A percentile compares a stretch with the other conserved stretches of the same genome.
Conservation (phyloP, 1,140 invertebrate species). For the Saccostrea echinata region DNA sequence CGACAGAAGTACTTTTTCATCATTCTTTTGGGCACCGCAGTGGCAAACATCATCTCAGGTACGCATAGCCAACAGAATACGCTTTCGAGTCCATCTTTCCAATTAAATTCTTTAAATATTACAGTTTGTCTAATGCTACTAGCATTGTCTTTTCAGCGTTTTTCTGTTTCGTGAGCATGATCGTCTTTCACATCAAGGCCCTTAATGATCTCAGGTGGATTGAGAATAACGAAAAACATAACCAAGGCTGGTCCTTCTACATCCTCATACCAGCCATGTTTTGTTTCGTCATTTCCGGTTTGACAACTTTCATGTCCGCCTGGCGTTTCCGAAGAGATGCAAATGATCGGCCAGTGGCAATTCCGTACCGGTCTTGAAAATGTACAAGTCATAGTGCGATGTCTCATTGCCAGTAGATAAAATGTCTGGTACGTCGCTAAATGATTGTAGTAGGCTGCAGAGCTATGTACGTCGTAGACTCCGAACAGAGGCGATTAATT, state of each 20-base stretch:
- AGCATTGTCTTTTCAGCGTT: neutral
- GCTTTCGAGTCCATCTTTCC: too few relatives aligned
- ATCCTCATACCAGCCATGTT: conserved; percentile 13
- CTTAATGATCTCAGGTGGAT: neutral
- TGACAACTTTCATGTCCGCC: conserved; percentile 3
- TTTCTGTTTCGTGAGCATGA: conserved; percentile 10
- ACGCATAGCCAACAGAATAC: neutral
- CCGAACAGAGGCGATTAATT: too few relatives aligned
- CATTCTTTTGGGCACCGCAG: conserved; percentile 16
- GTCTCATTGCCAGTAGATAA: neutral
- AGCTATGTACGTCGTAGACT: too few relatives aligned
- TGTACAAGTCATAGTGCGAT: neutral
- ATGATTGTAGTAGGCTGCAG: neutral
- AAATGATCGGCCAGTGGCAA: neutral
- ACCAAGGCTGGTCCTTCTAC: conserved; percentile 31
- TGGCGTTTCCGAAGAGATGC: neutral
- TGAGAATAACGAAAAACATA: conserved; percentile 30
- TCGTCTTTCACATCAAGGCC: conserved; percentile 12
- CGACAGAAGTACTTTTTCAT: neutral
- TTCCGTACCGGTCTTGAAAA: neutral
- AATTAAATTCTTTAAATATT: neutral
- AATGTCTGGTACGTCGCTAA: neutral
- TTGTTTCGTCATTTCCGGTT: conserved; percentile 2
- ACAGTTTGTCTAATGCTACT: neutral
- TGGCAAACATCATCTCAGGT: conserved; percentile 46